These are phyloP conservation scores for Drosophila subquinaria DNA, from an alignment of 2,888 invertebrate genomes.

Conservation along the genomic window DNA sequence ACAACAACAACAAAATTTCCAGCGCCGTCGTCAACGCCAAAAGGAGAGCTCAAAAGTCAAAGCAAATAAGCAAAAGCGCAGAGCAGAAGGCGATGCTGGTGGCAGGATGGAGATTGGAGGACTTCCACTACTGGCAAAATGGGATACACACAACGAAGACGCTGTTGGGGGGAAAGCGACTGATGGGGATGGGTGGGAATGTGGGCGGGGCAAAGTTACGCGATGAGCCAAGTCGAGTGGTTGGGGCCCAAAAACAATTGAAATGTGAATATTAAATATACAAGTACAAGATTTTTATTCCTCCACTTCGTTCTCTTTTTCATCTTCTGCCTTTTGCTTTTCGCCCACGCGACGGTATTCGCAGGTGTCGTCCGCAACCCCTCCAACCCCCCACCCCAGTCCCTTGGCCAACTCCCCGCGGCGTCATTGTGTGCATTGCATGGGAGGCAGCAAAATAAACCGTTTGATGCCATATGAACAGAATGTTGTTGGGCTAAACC, in stretches of 20 bases:
- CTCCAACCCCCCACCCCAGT: background rate
- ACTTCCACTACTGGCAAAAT: slow-evolving; percentile 24
- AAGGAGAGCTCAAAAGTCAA: slow-evolving; percentile 67
- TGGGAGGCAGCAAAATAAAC: slow-evolving; percentile 55
- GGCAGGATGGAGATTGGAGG: slow-evolving; percentile 24
- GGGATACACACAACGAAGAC: slow-evolving; percentile 3
- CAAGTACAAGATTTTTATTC: slow-evolving; percentile 61
- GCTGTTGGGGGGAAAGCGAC: background rate
- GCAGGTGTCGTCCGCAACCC: slow-evolving; percentile 39
- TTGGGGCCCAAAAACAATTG: slow-evolving; percentile 65
- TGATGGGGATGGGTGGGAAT: background rate
- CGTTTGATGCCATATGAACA: slow-evolving; percentile 67
- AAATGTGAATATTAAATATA: slow-evolving; percentile 79
- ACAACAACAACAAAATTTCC: background rate
- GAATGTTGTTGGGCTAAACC: slow-evolving; percentile 45
- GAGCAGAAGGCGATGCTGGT: slow-evolving; percentile 25
- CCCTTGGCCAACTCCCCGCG: slow-evolving; percentile 60
- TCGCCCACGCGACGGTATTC: slow-evolving; percentile 6
- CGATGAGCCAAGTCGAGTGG: slow-evolving; percentile 42
- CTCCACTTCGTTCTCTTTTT: slow-evolving; percentile 18
- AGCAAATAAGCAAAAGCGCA: slow-evolving; percentile 60
- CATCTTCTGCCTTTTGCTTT: slow-evolving; percentile 3
- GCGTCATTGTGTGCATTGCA: slow-evolving; percentile 69
- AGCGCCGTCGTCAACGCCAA: slow-evolving; percentile 40
- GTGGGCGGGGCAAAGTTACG: slow-evolving; percentile 35